Percentiles rank a stretch among this genome's conserved stretches.
Conservation (phyloP, 2,113 vertebrate species). For the Bucco capensis region DNA sequence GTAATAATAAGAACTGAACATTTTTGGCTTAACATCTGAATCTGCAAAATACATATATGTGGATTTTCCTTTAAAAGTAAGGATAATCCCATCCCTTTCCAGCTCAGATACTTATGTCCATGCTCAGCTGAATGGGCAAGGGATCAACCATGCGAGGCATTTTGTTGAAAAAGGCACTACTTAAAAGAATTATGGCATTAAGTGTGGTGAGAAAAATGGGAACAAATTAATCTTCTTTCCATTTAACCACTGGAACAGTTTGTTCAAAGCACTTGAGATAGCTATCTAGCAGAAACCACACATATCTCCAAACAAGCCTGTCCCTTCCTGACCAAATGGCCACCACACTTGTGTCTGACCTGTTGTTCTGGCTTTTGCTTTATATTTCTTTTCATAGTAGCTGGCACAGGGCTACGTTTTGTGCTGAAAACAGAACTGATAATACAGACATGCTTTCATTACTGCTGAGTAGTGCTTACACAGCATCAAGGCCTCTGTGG, state of each 20-base stretch:
- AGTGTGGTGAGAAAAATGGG: background rate
- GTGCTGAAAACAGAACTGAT: background rate
- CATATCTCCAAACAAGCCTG: accelerated
- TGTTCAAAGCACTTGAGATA: background rate
- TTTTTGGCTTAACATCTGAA: background rate
- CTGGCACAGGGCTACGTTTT: background rate
- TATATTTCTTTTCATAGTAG: background rate
- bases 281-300: background rate
- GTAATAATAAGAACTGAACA: background rate
- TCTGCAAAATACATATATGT: background rate
- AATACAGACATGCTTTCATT: background rate
- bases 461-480: background rate
- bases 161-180: background rate
- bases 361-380: background rate
- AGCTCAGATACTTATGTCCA: background rate
- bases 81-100: background rate
- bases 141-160: background rate
- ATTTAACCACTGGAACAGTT: background rate
- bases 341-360: accelerated
- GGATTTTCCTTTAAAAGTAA: background rate
- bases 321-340: accelerated
- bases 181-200: background rate
- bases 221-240: background rate
- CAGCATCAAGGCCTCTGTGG: background rate
- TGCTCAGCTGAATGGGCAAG: background rate